Conservation (phyloP, 2,113 vertebrate genomes). For the Erythrolamprus reginae region DNA sequence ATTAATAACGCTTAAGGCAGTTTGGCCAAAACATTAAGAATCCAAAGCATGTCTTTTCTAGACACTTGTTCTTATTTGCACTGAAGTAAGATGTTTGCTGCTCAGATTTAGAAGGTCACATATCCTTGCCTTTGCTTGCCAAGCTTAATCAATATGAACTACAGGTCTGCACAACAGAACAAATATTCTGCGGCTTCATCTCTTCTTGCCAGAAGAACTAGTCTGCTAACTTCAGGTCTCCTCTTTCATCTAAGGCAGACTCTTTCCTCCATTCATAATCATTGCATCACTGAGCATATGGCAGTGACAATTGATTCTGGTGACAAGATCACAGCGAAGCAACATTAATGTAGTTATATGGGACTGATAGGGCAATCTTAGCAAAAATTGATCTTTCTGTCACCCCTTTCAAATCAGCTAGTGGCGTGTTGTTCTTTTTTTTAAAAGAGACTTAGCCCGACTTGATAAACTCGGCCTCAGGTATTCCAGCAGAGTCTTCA, state of each 20-base stretch:
- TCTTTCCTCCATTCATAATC: constrained; percentile 51
- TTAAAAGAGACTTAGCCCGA: constrained; percentile 63
- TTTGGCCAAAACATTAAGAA: neutral
- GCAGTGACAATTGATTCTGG: constrained; percentile 40
- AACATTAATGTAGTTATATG: constrained; percentile 57
- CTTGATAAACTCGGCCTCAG: constrained; percentile 77
- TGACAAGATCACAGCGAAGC: constrained; percentile 53
- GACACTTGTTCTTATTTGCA: constrained; percentile 36
- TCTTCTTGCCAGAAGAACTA: constrained; percentile 35
- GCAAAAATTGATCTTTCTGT: constrained; percentile 80
- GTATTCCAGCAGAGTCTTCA: constrained; percentile 69
- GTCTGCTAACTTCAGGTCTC: constrained; percentile 37
- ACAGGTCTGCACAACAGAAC: constrained; percentile 52
- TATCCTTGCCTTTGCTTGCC: constrained; percentile 43
- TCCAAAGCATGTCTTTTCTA: constrained; percentile 33
- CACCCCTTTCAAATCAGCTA: constrained; percentile 58
- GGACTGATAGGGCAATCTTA: constrained; percentile 66
- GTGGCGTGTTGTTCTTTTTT: constrained; percentile 66
- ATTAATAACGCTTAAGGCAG: neutral
- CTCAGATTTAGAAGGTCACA: constrained; percentile 58
- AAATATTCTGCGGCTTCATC: constrained; percentile 44
- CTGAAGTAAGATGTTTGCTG: constrained; percentile 27
- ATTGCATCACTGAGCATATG: constrained; percentile 25
- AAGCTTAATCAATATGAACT: constrained; percentile 58
- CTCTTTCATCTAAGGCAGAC: constrained; percentile 37